A percentile compares a stretch with the other conserved stretches of the same genome.
These are phyloP conservation scores for Callyntrura sp. DNA, from an alignment of 2,888 invertebrate species.

Conservation along the genomic window DNA sequence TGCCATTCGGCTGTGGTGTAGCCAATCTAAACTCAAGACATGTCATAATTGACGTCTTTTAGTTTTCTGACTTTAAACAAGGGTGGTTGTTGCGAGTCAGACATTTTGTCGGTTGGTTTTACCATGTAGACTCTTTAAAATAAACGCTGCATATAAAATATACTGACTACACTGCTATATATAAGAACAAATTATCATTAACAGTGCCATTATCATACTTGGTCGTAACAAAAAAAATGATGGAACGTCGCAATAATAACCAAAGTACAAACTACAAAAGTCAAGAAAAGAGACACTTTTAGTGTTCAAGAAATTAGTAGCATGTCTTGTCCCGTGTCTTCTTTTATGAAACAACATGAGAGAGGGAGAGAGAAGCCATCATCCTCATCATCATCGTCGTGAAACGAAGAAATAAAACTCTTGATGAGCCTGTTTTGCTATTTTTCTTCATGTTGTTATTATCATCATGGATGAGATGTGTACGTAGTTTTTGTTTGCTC, in stretches of 20 bases:
- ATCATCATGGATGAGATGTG: not conserved
- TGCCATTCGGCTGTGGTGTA: slow-evolving; percentile 43
- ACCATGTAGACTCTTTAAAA: not conserved
- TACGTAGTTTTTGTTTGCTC: slow-evolving; percentile 3
- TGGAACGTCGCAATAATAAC: not conserved
- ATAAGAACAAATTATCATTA: slow-evolving; percentile 58
- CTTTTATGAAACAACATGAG: not conserved
- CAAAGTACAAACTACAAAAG: slow-evolving; percentile 40
- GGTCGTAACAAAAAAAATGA: slow-evolving; percentile 2
- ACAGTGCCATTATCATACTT: slow-evolving; percentile 36
- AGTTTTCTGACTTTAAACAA: slow-evolving; percentile 61
- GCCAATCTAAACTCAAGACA: slow-evolving; percentile 57
- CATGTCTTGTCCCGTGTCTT: slow-evolving; percentile 17
- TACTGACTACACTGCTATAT: not conserved
- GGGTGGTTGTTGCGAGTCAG: slow-evolving; percentile 60
- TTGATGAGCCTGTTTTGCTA: slow-evolving; percentile 34
- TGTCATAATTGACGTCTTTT: slow-evolving; percentile 69
- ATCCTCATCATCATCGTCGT: not conserved
- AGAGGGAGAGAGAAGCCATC: not conserved
- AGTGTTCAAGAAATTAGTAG: slow-evolving; percentile 59
- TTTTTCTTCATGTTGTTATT: slow-evolving; percentile 7
- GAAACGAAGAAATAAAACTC: slow-evolving; percentile 46
- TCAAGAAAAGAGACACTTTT: slow-evolving; percentile 51
- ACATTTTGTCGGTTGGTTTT: slow-evolving; percentile 49
- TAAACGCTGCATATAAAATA: not conserved